Conservation (phyloP, 2,797 vertebrate species). For the Falco biarmicus region DNA sequence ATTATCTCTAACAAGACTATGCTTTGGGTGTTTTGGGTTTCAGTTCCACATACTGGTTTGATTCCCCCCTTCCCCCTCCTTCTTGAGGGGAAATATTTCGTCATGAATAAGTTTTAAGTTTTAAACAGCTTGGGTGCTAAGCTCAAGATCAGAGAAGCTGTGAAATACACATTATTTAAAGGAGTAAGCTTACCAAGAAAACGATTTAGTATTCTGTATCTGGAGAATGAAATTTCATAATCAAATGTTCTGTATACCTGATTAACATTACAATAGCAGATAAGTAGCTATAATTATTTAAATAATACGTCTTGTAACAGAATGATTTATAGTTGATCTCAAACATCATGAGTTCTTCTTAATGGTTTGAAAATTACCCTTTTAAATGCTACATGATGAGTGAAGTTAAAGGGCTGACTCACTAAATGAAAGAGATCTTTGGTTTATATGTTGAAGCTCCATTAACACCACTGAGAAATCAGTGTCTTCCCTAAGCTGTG, state of each 20-base stretch:
- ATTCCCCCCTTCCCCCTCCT: neutral
- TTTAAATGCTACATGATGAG: neutral
- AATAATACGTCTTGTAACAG: neutral
- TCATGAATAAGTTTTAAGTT: neutral
- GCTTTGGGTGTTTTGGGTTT: neutral
- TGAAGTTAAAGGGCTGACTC: neutral
- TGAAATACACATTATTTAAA: constrained; percentile 19
- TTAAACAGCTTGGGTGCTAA: neutral
- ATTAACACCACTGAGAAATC: neutral
- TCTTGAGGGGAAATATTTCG: neutral
- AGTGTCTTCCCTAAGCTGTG: neutral
- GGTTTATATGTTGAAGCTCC: neutral
- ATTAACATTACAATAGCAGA: constrained; percentile 16
- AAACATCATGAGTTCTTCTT: neutral
- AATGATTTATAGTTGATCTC: constrained; percentile 14
- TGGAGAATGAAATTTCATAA: constrained; percentile 37
- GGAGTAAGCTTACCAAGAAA: constrained; percentile 6
- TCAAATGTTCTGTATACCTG: constrained; percentile 17
- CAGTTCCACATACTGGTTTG: neutral
- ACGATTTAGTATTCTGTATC: neutral
- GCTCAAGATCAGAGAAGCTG: neutral
- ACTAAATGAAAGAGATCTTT: neutral
- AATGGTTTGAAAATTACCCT: neutral
- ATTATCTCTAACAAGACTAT: neutral
- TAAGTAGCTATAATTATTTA: constrained; percentile 19